Conservation (phyloP, 2,888 invertebrate species). For the Emmelina monodactyla region DNA sequence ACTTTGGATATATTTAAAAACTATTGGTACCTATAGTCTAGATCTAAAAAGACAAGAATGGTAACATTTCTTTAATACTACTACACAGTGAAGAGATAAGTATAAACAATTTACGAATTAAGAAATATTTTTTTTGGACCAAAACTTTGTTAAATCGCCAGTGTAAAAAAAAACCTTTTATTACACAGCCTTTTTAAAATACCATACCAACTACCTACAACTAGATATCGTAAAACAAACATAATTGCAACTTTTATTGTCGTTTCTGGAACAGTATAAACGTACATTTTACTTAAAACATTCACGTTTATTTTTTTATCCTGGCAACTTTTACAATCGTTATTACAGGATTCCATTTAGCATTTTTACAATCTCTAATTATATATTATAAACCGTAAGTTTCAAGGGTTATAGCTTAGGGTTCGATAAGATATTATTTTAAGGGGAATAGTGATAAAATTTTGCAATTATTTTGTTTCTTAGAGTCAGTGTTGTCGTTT, state of each 20-base stretch:
- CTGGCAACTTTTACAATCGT: conserved; percentile 32
- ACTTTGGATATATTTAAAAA: too few species aligned
- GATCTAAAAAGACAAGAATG: too few species aligned
- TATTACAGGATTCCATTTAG: conserved; percentile 50
- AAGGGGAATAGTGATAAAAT: conserved; percentile 21
- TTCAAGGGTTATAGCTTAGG: conserved; percentile 24
- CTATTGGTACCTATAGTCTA: too few species aligned
- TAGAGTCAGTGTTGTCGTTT: too few species aligned
- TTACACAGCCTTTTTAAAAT: too few species aligned
- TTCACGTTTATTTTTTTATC: conserved; percentile 15
- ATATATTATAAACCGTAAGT: conserved; percentile 54
- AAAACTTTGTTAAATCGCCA: too few species aligned
- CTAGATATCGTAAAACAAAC: conserved; percentile 22
- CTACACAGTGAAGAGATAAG: too few species aligned
- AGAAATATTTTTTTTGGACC: too few species aligned
- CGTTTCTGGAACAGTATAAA: conserved; percentile 37
- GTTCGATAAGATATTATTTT: conserved; percentile 22
- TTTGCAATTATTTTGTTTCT: too few species aligned
- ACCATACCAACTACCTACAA: neutral
- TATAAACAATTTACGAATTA: too few species aligned
- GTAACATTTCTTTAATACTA: too few species aligned
- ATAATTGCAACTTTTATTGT: conserved; percentile 41
- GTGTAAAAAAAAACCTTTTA: too few species aligned
- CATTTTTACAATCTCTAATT: conserved; percentile 64
- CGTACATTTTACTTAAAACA: conserved; percentile 43